Base-by-base conservation (phyloP, 2,888 invertebrate species). In the Ophion slaviceki region DNA sequence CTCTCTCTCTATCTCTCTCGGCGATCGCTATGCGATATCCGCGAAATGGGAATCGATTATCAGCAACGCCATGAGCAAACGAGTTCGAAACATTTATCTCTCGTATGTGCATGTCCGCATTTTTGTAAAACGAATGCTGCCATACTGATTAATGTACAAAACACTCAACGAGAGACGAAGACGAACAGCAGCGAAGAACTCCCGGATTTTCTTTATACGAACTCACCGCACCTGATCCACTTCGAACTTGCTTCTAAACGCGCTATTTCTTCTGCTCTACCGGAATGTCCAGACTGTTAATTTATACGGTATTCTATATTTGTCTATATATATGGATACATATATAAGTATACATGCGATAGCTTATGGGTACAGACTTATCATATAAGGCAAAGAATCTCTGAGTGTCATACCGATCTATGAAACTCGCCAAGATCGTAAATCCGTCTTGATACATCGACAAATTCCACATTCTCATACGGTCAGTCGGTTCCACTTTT, bases 21-120 rank as follows among this genome's bases (percentile, higher is more conserved):
- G 47, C 71, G 57, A 45, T 75, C 66, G 64, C n/a, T 68, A 53
- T 77, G 57, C 57, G 85, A 79, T 75, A 82, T 85, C 71, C 79
- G 75, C 66, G 66, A 82, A 79, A 85, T 82, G 82, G 79, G 79
- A 85, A 85, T 85, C 85, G 85, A 85, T 85, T 85, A 85, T 85
- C 76, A 67, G 36, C 76, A 62, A 76, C 82, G 82, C 75, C 76
- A 71, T 61, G 71, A 72, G 76, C 53, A 82, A 86, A 86, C 85
- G 72, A 85, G 82, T 82, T 82, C 80, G 77, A 61, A 64, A 40
- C 67, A 45, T 68, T 36, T 79, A 59, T 72, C 47, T 66, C 71
- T 62, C 47, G 32, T 47, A 66, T 32, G 6, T 32, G 8, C 66
- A n/a, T 47, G 47, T 17, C 7, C 36, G 57, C n/a, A 14, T 40